A percentile compares a stretch with the other conserved stretches of the same genome.
Evolutionary conservation across 2,888 invertebrate species (phyloP).

Genomic region (Lithophane socia): DNA sequence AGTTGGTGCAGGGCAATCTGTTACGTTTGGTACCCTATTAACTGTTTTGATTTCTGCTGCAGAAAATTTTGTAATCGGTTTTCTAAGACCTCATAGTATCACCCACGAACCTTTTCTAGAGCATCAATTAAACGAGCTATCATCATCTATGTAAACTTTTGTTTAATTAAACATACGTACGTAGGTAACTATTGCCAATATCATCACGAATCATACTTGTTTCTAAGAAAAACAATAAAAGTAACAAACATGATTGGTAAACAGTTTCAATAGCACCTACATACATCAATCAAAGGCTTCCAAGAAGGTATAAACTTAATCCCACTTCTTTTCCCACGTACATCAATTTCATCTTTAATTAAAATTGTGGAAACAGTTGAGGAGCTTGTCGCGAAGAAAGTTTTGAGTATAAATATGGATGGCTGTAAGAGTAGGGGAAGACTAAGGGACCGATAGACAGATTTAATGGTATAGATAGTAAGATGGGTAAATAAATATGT

Average conservation of each 20-base stretch:
- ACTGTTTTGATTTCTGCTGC: slow-evolving; percentile 4
- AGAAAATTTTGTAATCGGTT: not conserved
- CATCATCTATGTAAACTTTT: too few relatives aligned
- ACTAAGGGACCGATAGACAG: not conserved
- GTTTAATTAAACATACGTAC: too few relatives aligned
- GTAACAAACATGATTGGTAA: slow-evolving; percentile 9
- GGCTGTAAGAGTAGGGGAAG: not conserved
- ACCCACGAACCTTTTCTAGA: too few relatives aligned
- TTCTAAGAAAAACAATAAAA: slow-evolving; percentile 10
- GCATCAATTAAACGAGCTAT: too few relatives aligned
- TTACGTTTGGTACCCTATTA: slow-evolving; percentile 22
- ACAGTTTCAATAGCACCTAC: not conserved
- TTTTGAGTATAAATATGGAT: not conserved
- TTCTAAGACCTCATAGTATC: not conserved
- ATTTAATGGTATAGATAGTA: not conserved
- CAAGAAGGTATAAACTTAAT: not conserved
- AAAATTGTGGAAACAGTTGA: not conserved
- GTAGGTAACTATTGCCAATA: not conserved
- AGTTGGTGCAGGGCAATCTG: slow-evolving; percentile 17
- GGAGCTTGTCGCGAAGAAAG: not conserved
- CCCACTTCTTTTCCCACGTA: not conserved
- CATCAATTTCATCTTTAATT: not conserved
- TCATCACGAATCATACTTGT: not conserved
- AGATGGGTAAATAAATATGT: too few relatives aligned
- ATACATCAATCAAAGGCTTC: slow-evolving; percentile 7